Evolutionary conservation across 2,888 invertebrate genomes (phyloP).

Genomic region (Digitonthophagus gazella): DNA sequence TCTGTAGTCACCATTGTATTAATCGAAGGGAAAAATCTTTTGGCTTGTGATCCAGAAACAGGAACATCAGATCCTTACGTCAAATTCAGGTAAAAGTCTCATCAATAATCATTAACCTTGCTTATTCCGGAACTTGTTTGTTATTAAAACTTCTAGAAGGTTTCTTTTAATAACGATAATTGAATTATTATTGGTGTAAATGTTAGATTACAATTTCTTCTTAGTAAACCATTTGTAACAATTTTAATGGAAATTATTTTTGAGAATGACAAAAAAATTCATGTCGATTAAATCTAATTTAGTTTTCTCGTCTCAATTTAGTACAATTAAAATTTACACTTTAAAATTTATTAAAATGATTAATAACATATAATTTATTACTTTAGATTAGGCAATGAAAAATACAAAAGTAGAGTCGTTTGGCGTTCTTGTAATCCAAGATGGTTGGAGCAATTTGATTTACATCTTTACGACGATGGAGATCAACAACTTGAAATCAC

Average conservation of each 20-base stretch:
- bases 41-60: constrained; percentile 84
- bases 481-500: constrained; percentile 89
- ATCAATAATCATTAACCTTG: too few relatives aligned
- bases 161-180: not conserved
- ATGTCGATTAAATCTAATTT: too few relatives aligned
- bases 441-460: constrained; percentile 97
- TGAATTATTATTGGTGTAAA: not conserved
- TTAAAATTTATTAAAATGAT: not conserved
- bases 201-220: too few relatives aligned
- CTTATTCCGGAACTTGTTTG: not conserved
- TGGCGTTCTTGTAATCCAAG: constrained; percentile 83
- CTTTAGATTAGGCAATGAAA: constrained; percentile 88
- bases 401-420: constrained; percentile 91
- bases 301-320: too few relatives aligned
- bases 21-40: constrained; percentile 89
- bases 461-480: constrained; percentile 92
- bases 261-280: too few relatives aligned
- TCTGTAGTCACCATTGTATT: constrained; percentile 96
- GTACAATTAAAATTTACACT: not conserved
- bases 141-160: not conserved
- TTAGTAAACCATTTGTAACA: too few relatives aligned
- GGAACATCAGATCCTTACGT: constrained; percentile 91
- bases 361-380: constrained; percentile 3
- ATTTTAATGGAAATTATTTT: too few relatives aligned
- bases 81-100: constrained; percentile 93